Conservation (phyloP, 2,797 vertebrate species). For the Tachyglossus aculeatus region DNA sequence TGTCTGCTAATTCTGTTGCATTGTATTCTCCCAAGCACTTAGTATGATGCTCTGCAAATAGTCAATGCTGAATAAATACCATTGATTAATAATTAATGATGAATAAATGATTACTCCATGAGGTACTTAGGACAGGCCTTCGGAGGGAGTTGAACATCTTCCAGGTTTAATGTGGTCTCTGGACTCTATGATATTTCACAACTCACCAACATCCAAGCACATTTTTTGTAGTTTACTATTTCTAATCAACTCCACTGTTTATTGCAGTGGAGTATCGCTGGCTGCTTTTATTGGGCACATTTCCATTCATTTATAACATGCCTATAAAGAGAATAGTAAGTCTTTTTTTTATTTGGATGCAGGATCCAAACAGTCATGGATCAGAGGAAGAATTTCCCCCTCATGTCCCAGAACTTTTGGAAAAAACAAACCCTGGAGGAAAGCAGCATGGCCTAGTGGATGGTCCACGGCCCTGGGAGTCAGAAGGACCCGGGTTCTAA, state of each 20-base stretch:
- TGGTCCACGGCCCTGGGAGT: too few species aligned
- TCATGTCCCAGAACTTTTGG: too few species aligned
- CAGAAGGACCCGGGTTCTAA: too few species aligned
- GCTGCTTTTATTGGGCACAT: constrained; percentile 25
- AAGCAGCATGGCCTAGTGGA: too few species aligned
- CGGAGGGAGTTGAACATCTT: neutral
- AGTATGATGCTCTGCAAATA: neutral
- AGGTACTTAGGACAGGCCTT: constrained; percentile 10
- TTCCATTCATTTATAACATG: constrained; percentile 42
- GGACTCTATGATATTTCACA: constrained; percentile 25
- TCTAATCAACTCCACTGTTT: constrained; percentile 52
- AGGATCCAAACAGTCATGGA: too few species aligned
- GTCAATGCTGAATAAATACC: neutral
- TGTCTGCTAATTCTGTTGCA: too few species aligned
- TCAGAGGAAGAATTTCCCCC: too few species aligned
- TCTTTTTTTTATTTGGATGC: constrained; percentile 21
- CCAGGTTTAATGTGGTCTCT: neutral
- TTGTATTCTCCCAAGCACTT: neutral
- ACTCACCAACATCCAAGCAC: constrained; percentile 32
- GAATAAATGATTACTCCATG: neutral
- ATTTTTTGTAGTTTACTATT: constrained; percentile 45
- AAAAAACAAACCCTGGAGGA: too few species aligned
- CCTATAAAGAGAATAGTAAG: constrained; percentile 57
- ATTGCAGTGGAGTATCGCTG: constrained; percentile 31
- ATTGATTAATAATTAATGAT: constrained; percentile 1